phyloP scores from a whole-genome alignment of 2,888 invertebrate genomes.

The Acrobasis consociella region DNA sequence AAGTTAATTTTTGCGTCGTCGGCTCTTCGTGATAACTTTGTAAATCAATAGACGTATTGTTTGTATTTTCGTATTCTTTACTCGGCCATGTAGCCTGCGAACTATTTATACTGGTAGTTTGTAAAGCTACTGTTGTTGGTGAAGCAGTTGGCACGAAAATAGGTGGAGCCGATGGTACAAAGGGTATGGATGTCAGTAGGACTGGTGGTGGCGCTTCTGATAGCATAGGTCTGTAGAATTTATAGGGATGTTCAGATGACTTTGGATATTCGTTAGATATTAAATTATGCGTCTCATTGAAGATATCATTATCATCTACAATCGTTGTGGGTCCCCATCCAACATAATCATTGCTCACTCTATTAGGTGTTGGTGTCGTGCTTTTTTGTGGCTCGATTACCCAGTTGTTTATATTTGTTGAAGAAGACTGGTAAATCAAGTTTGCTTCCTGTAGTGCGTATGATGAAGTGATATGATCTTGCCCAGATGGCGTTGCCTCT shows the following conservation, averaged over 20 bases:
- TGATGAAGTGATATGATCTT: conserved; percentile 59
- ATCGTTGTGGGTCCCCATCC: conserved; percentile 79
- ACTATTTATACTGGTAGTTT: conserved; percentile 6
- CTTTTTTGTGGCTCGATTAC: conserved; percentile 51
- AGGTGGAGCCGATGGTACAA: conserved; percentile 37
- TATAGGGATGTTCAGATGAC: conserved; percentile 54
- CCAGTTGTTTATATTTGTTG: conserved; percentile 73
- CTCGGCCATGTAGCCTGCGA: conserved; percentile 46
- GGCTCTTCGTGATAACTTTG: conserved; percentile 51
- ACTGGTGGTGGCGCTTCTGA: conserved; percentile 64
- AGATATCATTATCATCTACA: conserved; percentile 50
- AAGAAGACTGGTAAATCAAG: conserved; percentile 85
- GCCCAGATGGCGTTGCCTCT: conserved; percentile 44
- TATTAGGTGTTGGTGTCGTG: conserved; percentile 53
- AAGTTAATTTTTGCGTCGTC: conserved; percentile 48
- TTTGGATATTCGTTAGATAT: conserved; percentile 60
- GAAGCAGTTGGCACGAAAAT: conserved; percentile 64
- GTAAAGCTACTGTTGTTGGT: conserved; percentile 44
- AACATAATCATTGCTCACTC: conserved; percentile 73
- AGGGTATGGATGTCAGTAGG: conserved; percentile 48
- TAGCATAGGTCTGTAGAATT: conserved; percentile 67
- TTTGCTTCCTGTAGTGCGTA: conserved; percentile 84
- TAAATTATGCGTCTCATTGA: conserved; percentile 69
- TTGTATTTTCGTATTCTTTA: conserved; percentile 46
- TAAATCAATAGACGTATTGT: conserved; percentile 47